phyloP scores from a whole-genome alignment of 2,113 vertebrate species.

The Hemicordylus capensis region DNA sequence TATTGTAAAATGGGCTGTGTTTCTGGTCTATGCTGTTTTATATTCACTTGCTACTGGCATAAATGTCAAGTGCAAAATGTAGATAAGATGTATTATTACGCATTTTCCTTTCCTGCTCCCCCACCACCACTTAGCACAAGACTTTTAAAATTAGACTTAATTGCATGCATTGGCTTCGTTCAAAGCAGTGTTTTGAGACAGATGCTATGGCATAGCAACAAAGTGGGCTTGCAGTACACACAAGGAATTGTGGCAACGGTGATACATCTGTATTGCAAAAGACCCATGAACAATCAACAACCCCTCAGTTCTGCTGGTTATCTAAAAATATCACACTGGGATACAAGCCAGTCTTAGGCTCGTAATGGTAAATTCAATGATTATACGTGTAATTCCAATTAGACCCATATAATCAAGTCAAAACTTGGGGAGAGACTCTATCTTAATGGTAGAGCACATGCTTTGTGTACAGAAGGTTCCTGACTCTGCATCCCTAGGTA shows the following conservation, averaged over 20 bases:
- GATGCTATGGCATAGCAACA: conserved; percentile 47
- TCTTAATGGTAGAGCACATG: neutral
- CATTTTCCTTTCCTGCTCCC: neutral
- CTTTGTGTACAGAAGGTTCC: neutral
- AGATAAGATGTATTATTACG: neutral
- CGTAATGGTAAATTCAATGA: conserved; percentile 23
- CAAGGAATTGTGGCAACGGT: conserved; percentile 45
- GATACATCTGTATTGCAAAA: conserved; percentile 42
- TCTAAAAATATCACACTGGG: conserved; percentile 24
- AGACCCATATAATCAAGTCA: neutral
- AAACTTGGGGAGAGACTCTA: neutral
- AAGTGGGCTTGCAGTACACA: conserved; percentile 45
- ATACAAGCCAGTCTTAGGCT: conserved; percentile 10
- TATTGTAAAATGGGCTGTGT: neutral
- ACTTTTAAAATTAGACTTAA: conserved; percentile 53
- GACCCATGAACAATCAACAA: neutral
- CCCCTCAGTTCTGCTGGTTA: neutral
- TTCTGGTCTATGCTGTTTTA: neutral
- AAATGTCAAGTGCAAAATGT: neutral
- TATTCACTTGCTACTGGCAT: neutral
- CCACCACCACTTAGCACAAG: too few species aligned
- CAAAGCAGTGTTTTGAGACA: conserved; percentile 9
- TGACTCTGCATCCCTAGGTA: neutral
- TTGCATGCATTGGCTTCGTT: neutral
- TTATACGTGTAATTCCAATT: conserved; percentile 19